Percentiles rank a stretch among this genome's conserved stretches.
phyloP scores from a whole-genome alignment of 1,140 invertebrate species.

The Heterodera schachtii region DNA sequence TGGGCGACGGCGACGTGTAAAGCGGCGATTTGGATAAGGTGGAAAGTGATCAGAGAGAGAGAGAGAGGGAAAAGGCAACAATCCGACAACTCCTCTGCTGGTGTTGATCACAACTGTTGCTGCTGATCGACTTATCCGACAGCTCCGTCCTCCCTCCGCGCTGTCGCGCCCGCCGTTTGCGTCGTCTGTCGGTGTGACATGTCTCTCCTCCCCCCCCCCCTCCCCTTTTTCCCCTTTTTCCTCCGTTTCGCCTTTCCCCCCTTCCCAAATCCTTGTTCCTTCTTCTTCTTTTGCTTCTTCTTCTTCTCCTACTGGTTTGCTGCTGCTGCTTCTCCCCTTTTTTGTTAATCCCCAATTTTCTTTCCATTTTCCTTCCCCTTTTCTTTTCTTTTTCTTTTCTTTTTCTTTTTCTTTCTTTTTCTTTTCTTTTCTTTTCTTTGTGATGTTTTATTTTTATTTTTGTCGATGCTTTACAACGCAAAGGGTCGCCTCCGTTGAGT shows the following conservation, averaged over 20 bases:
- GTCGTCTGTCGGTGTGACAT: neutral
- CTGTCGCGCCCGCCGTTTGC: neutral
- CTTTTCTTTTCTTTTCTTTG: neutral
- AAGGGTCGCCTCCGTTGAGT: neutral
- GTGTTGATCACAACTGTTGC: neutral
- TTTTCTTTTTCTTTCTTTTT: neutral
- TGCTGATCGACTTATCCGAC: neutral
- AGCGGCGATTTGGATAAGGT: neutral
- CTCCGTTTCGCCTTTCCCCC: too few species aligned
- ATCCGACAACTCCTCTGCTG: neutral
- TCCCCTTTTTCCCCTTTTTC: too few species aligned
- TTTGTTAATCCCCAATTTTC: too few species aligned
- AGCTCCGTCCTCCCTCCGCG: neutral
- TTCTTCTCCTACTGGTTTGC: too few species aligned
- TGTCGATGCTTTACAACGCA: constrained; percentile 1
- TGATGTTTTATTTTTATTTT: neutral
- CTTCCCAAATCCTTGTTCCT: neutral
- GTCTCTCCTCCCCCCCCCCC: too few species aligned
- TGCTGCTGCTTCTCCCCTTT: too few species aligned
- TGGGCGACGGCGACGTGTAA: neutral
- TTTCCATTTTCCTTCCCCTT: neutral
- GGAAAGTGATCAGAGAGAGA: neutral
- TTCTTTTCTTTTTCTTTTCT: neutral
- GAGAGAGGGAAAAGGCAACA: neutral
- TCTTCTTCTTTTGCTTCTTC: neutral